A percentile compares a stretch with the other conserved stretches of the same genome.
phyloP scores from a whole-genome alignment of 2,113 vertebrate genomes.

The Cavia aperea region DNA sequence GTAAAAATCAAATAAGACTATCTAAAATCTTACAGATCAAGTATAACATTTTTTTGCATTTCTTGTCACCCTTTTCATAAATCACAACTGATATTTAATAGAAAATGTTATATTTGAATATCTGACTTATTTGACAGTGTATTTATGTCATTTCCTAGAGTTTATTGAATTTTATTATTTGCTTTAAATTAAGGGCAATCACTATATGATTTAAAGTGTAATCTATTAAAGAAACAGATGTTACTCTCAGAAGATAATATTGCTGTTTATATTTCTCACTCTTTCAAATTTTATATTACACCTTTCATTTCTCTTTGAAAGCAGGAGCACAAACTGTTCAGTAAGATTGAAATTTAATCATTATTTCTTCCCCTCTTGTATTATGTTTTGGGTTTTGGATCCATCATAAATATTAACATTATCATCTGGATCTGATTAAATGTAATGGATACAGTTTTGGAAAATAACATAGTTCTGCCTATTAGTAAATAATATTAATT shows the following conservation, averaged over 20 bases:
- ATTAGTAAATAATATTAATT: slow-evolving; percentile 61
- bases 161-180: slow-evolving; percentile 14
- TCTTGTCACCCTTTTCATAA: neutral
- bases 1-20: neutral
- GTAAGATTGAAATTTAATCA: neutral
- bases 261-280: slow-evolving; percentile 39
- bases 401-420: slow-evolving; percentile 41
- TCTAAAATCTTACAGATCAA: neutral
- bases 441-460: slow-evolving; percentile 49
- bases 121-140: neutral
- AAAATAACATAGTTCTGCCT: slow-evolving; percentile 50
- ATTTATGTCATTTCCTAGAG: neutral
- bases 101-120: neutral
- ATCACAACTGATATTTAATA: neutral
- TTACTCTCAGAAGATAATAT: neutral
- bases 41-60: neutral
- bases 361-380: slow-evolving; percentile 22
- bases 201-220: neutral
- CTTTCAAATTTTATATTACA: slow-evolving; percentile 3
- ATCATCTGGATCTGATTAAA: slow-evolving; percentile 41
- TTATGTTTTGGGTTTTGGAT: slow-evolving; percentile 36
- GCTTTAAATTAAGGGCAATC: neutral
- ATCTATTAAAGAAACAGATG: neutral
- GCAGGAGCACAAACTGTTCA: neutral
- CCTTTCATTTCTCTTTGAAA: slow-evolving; percentile 48